phyloP scores from a whole-genome alignment of 2,888 invertebrate genomes.

The Lamellibrachia columna region DNA sequence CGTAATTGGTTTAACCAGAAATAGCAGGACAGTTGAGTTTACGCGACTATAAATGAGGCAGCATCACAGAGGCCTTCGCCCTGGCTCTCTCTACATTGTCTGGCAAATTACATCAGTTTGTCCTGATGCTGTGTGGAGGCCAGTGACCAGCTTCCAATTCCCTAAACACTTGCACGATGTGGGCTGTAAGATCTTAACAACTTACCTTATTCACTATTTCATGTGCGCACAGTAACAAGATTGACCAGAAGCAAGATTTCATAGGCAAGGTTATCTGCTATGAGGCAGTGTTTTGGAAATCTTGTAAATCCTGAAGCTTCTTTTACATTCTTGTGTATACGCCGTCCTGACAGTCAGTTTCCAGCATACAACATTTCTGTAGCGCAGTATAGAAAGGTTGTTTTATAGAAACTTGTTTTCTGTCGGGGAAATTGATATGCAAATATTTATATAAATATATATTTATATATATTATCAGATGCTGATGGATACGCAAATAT shows the following conservation, averaged over 20 bases:
- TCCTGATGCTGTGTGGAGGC: neutral
- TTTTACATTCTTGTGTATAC: neutral
- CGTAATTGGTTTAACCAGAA: neutral
- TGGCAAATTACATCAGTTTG: constrained; percentile 5
- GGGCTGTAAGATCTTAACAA: neutral
- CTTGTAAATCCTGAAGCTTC: neutral
- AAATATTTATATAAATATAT: no score
- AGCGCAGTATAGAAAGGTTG: neutral
- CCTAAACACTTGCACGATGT: neutral
- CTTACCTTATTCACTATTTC: neutral
- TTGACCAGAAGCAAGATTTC: neutral
- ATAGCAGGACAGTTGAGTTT: neutral
- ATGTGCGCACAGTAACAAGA: neutral
- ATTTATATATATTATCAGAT: no score
- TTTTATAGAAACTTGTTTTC: neutral
- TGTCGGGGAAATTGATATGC: no score
- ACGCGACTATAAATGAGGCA: neutral
- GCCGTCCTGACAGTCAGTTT: no score
- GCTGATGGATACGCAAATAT: no score
- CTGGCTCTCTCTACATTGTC: neutral
- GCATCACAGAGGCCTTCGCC: neutral
- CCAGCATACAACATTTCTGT: neutral
- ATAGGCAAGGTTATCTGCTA: neutral
- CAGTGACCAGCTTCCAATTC: neutral
- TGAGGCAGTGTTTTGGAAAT: neutral